Base-by-base conservation (phyloP, 2,113 vertebrate species). In the Xenopus laevis region DNA sequence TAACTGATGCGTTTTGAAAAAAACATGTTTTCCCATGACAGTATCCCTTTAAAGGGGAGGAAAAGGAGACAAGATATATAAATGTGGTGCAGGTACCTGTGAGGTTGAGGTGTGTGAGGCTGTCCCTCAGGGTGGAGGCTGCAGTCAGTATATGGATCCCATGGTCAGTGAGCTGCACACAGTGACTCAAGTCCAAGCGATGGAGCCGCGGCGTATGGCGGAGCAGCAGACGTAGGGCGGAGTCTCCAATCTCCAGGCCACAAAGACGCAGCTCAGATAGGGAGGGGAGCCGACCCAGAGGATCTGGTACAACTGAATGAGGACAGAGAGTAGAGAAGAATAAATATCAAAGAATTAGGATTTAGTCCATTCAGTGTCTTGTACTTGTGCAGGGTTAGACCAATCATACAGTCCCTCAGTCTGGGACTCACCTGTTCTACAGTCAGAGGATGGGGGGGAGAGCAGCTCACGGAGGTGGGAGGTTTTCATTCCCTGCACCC, bases 401-500 rank as follows among this genome's bases (percentile, higher is more conserved):
- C 23, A 27, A 27, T 27, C 23, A 13, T 1, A 2, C 46, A 1
- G 5, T 6, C 10, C 46, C 46, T 13, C 46, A 6, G 1, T 11
- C 45, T 5, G 13, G 17, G 9, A 2, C 44, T 52, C 33, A 94
- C 93, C 95, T 91, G 93, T 91, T 82, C 91, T 84, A 30, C 90
- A 87, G 82, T 95, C 95, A 9, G 85, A 81, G 4, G 85, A 79
- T 0, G 90, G 89, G 20, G 94, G 92, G 27, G 92, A 87, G 68
- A 96, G 89, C 80, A 97, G 89, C 84, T 97, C 95, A 0, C 91
- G 91, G 80, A 97, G 91, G 81, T 95, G 93, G 0, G 93, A 93
- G 79, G 96, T 95, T 82, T 95, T 96, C 30, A 97, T 88, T 72
- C 95, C 94, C 80, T 95, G 94, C 0, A 95, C 92, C 78, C 93